phyloP scores from a whole-genome alignment of 2,888 invertebrate species.

The Philopedon plagiatum region DNA sequence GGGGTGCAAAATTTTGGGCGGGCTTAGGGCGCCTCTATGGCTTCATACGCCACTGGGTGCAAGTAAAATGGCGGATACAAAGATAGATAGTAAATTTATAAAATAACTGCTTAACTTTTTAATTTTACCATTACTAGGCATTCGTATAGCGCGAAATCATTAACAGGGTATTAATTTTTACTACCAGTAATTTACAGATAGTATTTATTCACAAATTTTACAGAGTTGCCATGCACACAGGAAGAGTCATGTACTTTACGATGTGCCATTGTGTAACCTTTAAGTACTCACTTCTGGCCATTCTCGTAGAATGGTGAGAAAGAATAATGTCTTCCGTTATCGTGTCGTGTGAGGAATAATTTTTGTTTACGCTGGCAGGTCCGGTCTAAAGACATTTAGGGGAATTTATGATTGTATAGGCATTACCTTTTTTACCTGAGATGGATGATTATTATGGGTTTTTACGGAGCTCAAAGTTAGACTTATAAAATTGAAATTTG shows the following conservation, averaged over 20 bases:
- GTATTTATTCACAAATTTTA: slow-evolving; percentile 33
- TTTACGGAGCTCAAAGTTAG: not conserved
- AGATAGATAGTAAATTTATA: too few species aligned
- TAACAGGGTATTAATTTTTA: slow-evolving; percentile 34
- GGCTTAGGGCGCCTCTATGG: too few species aligned
- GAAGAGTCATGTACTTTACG: slow-evolving; percentile 7
- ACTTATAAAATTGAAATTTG: too few species aligned
- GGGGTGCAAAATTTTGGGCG: too few species aligned
- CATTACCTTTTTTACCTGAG: slow-evolving; percentile 11
- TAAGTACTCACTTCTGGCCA: slow-evolving; percentile 28
- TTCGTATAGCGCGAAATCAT: slow-evolving; percentile 4
- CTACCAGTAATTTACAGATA: slow-evolving; percentile 19
- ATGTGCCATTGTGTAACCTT: slow-evolving; percentile 22
- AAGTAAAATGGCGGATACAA: too few species aligned
- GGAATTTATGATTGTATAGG: slow-evolving; percentile 11
- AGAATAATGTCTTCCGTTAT: slow-evolving; percentile 47
- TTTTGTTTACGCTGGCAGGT: slow-evolving; percentile 29
- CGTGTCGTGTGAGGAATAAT: slow-evolving; percentile 40
- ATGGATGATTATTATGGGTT: slow-evolving; percentile 13
- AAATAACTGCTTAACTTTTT: too few species aligned
- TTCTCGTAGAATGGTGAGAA: slow-evolving; percentile 37
- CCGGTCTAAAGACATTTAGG: slow-evolving; percentile 32
- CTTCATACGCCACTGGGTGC: too few species aligned
- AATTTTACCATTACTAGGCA: not conserved
- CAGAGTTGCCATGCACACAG: slow-evolving; percentile 1